Conservation (phyloP, 2,797 vertebrate genomes). For the Carduelis carduelis region DNA sequence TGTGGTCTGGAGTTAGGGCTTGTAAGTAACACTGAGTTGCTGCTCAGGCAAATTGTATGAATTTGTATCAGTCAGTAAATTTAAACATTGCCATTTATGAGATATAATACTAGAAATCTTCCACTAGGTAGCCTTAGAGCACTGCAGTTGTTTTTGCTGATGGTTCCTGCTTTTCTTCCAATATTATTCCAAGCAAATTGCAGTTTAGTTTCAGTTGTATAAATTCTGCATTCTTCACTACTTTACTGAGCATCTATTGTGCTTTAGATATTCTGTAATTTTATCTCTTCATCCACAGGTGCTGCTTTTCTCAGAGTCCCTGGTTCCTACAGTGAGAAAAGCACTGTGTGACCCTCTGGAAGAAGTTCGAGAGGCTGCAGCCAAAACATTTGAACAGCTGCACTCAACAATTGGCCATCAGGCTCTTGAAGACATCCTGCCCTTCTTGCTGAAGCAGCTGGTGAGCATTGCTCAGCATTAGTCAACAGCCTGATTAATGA, state of each 20-base stretch:
- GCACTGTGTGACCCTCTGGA: slow-evolving; percentile 96
- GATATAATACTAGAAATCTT: background rate
- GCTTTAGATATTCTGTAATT: background rate
- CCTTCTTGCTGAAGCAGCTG: slow-evolving; percentile 91
- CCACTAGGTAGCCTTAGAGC: background rate
- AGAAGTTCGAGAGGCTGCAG: slow-evolving; percentile 94
- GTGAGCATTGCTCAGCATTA: slow-evolving; percentile 71
- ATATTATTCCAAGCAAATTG: background rate
- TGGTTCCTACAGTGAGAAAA: slow-evolving; percentile 95
- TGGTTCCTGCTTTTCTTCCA: background rate
- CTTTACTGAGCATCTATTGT: background rate
- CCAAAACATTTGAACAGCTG: slow-evolving; percentile 98
- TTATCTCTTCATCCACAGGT: slow-evolving; percentile 75
- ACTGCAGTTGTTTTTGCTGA: background rate
- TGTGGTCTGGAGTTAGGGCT: background rate
- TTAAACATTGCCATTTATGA: background rate
- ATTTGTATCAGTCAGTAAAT: background rate
- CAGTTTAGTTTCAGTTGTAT: background rate
- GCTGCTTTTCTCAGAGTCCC: slow-evolving; percentile 94
- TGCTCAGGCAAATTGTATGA: background rate
- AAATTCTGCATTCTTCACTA: background rate
- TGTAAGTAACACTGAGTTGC: background rate
- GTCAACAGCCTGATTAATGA: background rate
- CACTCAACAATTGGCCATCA: slow-evolving; percentile 97
- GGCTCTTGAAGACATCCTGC: slow-evolving; percentile 96